Conservation (phyloP, 1,140 invertebrate genomes). For the Tetragonula clypearis region DNA sequence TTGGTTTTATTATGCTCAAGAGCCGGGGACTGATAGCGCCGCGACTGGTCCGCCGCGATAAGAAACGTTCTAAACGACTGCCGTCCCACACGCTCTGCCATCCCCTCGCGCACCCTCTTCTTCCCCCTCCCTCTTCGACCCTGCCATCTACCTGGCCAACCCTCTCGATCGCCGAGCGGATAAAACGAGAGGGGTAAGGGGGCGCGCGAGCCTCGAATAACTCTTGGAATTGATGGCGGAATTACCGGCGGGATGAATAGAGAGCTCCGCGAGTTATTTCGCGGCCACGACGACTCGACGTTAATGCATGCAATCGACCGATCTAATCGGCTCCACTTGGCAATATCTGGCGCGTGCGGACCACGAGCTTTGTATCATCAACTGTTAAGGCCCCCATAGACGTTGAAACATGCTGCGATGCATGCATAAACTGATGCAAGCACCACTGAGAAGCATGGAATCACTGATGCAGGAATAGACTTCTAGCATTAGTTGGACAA, state of each 20-base stretch:
- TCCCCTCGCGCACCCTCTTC: neutral
- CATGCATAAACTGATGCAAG: too few relatives aligned
- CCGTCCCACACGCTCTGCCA: too few relatives aligned
- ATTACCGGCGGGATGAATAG: conserved; percentile 54
- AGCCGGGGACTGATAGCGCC: conserved; percentile 56
- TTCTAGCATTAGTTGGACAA: too few relatives aligned
- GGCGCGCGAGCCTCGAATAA: conserved; percentile 43
- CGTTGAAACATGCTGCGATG: too few relatives aligned
- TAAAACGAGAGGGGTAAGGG: conserved; percentile 19
- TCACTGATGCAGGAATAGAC: too few relatives aligned
- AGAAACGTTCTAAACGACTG: conserved; percentile 56
- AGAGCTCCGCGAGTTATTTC: conserved; percentile 42
- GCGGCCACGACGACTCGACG: conserved; percentile 13
- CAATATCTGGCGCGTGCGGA: neutral
- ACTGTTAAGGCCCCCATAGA: too few relatives aligned
- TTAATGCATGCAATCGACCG: conserved; percentile 43
- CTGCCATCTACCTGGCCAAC: conserved; percentile 18
- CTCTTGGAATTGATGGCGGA: conserved; percentile 58
- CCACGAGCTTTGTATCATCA: too few relatives aligned
- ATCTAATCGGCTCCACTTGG: neutral
- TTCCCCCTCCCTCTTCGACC: neutral
- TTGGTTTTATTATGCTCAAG: conserved; percentile 75
- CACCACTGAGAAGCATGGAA: too few relatives aligned
- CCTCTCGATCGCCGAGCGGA: conserved; percentile 46
- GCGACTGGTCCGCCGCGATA: conserved; percentile 61